phyloP scores from a whole-genome alignment of 1,140 invertebrate genomes.

The Neodiprion fabricii region DNA sequence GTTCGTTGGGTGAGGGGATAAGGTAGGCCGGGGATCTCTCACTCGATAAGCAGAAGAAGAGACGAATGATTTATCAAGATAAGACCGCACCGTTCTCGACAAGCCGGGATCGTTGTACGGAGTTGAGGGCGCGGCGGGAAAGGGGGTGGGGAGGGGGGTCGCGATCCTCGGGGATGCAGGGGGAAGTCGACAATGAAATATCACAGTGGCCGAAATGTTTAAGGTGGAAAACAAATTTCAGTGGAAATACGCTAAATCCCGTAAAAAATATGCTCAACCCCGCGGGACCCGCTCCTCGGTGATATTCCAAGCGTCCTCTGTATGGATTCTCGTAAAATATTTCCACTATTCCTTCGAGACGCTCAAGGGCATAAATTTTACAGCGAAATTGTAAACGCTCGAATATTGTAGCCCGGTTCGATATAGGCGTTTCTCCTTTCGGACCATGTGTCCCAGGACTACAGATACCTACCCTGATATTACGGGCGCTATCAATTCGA shows the following conservation, averaged over 20 bases:
- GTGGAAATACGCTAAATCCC: conserved; percentile 7
- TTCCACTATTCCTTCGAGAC: background rate
- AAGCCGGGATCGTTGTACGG: background rate
- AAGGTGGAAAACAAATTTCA: conserved; percentile 7
- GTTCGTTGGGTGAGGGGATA: background rate
- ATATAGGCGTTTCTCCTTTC: background rate
- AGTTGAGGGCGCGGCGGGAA: background rate
- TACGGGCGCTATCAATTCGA: too few species aligned
- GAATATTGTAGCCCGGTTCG: background rate
- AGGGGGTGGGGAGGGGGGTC: background rate
- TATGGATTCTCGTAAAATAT: background rate
- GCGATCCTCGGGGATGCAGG: background rate
- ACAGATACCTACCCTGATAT: too few species aligned
- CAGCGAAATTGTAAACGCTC: background rate
- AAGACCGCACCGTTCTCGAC: conserved; percentile 1
- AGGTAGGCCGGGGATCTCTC: background rate
- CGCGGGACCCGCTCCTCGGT: background rate
- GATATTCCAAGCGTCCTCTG: background rate
- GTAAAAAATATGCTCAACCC: conserved; percentile 1
- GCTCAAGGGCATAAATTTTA: background rate
- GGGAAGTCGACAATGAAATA: conserved; percentile 5
- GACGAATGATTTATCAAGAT: conserved; percentile 7
- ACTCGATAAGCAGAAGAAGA: conserved; percentile 5
- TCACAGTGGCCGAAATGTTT: conserved; percentile 4
- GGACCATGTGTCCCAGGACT: background rate